Conservation (phyloP, 92 coral and sea anemone species). For the Epizoanthus scotinus region DNA sequence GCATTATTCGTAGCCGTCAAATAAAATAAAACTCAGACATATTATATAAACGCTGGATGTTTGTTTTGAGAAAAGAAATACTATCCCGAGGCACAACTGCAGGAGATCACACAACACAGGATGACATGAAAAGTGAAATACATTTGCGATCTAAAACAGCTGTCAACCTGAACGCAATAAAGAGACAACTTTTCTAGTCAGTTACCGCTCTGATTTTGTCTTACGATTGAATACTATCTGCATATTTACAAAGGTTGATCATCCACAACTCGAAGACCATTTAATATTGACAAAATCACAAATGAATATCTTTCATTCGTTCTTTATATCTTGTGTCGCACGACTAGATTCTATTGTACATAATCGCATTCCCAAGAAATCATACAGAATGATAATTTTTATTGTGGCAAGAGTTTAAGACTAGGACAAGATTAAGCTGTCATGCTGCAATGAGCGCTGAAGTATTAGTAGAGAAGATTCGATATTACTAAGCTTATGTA, state of each 20-base stretch:
- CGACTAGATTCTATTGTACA: not conserved
- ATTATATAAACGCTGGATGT: not conserved
- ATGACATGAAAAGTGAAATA: too few relatives aligned
- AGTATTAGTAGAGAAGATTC: not conserved
- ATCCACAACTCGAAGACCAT: not conserved
- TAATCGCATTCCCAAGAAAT: not conserved
- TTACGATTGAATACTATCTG: slow-evolving; percentile 4
- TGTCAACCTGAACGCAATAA: slow-evolving; percentile 7
- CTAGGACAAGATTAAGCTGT: not conserved
- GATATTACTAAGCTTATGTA: not conserved
- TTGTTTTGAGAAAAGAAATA: not conserved
- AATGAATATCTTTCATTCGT: not conserved
- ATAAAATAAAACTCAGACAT: not conserved
- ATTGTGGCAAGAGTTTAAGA: not conserved
- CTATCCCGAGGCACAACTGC: not conserved
- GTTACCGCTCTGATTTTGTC: not conserved
- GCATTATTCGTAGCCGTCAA: slow-evolving; percentile 1
- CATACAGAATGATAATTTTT: not conserved
- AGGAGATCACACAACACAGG: not conserved
- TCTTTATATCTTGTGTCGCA: not conserved
- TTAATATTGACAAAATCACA: not conserved
- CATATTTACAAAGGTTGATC: slow-evolving; percentile 2
- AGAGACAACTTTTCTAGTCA: not conserved
- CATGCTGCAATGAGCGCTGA: not conserved
- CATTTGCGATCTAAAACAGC: slow-evolving; percentile 1